phyloP scores from a whole-genome alignment of 2,797 vertebrate species.

The Liasis olivaceus region DNA sequence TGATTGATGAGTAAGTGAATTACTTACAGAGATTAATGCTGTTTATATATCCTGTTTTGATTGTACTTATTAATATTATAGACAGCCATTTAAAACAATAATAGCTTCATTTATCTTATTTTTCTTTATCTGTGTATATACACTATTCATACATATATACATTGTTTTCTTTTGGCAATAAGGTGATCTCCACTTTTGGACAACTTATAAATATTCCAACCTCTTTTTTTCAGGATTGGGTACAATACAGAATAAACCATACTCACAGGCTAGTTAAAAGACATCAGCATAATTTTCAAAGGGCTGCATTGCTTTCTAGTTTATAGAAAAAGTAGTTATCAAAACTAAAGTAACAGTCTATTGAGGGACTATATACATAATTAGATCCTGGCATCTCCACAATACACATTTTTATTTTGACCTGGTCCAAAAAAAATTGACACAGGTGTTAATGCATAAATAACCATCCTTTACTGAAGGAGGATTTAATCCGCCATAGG shows the following conservation, averaged over 20 bases:
- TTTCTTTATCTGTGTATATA: slow-evolving; percentile 11
- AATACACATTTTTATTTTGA: slow-evolving; percentile 53
- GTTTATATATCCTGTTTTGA: not conserved
- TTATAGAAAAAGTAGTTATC: slow-evolving; percentile 42
- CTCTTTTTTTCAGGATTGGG: slow-evolving; percentile 4
- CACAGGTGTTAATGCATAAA: slow-evolving; percentile 65
- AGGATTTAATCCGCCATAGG: slow-evolving; percentile 51
- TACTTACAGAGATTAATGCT: not conserved
- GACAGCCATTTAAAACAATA: slow-evolving; percentile 5
- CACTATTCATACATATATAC: slow-evolving; percentile 13
- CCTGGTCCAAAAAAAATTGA: slow-evolving; percentile 51
- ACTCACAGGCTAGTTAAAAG: slow-evolving; percentile 14
- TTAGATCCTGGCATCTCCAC: slow-evolving; percentile 45
- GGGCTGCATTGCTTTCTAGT: slow-evolving; percentile 36
- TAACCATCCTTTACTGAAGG: slow-evolving; percentile 52
- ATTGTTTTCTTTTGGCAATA: slow-evolving; percentile 8
- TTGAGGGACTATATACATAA: slow-evolving; percentile 50
- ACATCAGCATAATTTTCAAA: slow-evolving; percentile 31
- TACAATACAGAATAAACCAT: slow-evolving; percentile 7
- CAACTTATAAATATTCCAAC: not conserved
- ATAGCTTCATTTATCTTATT: slow-evolving; percentile 11
- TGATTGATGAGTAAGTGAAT: slow-evolving; percentile 3
- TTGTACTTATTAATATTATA: not conserved
- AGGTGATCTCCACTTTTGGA: slow-evolving; percentile 6
- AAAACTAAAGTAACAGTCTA: slow-evolving; percentile 7